These are phyloP conservation scores for Turnix velox DNA, from an alignment of 2,113 vertebrate species.

Conservation along the genomic window DNA sequence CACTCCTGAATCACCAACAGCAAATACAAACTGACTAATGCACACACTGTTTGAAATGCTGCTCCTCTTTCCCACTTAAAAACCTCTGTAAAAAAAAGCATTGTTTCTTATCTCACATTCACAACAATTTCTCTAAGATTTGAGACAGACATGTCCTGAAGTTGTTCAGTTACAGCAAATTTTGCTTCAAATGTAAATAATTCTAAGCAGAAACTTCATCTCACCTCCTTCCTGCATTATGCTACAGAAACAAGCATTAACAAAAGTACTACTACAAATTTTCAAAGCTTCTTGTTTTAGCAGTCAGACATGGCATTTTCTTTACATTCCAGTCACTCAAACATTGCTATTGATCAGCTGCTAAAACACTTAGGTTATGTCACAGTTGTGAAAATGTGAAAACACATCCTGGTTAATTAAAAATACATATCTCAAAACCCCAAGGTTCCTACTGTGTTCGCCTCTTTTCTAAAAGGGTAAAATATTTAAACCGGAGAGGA, in stretches of 20 bases:
- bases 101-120: neutral
- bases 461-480: neutral
- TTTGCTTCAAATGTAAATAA: neutral
- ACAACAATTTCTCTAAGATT: neutral
- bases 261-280: neutral
- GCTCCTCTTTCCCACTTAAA: neutral
- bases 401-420: neutral
- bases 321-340: neutral
- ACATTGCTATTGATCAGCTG: neutral
- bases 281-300: neutral
- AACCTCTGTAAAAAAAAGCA: neutral
- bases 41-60: neutral
- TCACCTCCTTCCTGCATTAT: neutral
- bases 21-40: neutral
- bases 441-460: neutral
- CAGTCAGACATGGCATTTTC: neutral
- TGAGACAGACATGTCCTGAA: neutral
- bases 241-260: neutral
- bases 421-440: neutral
- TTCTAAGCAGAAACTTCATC: neutral
- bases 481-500: constrained; percentile 28
- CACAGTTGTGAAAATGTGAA: neutral
- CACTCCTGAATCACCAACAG: neutral
- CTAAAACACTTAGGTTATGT: neutral
- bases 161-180: neutral